Percentiles rank a stretch among this genome's conserved stretches.
Conservation (phyloP, 2,113 vertebrate genomes). For the Gadus chalcogrammus region DNA sequence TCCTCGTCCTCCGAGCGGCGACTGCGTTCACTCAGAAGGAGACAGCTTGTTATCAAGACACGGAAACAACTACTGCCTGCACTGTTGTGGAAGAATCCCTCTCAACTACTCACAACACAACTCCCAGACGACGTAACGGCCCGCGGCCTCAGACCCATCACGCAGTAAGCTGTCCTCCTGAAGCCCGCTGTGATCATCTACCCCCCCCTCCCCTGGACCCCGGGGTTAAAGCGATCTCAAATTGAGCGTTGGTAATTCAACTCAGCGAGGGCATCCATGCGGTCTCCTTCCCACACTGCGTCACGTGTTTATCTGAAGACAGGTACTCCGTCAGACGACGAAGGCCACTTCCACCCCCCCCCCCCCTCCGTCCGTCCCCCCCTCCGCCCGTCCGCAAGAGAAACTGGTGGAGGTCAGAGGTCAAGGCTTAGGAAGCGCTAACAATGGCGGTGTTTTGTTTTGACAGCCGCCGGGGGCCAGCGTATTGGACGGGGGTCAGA, state of each 20-base stretch:
- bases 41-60: neutral
- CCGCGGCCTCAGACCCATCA: too few species aligned
- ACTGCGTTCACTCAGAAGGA: slow-evolving; percentile 31
- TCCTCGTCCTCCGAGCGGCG: slow-evolving; percentile 6
- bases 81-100: slow-evolving; percentile 32
- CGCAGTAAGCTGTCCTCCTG: slow-evolving; percentile 14
- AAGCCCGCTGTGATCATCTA: slow-evolving; percentile 46
- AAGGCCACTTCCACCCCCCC: slow-evolving; percentile 29
- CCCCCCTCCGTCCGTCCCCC: too few species aligned
- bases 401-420: slow-evolving; percentile 37
- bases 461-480: slow-evolving; percentile 30
- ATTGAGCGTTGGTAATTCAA: slow-evolving; percentile 65
- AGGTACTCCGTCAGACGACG: neutral
- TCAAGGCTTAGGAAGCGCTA: slow-evolving; percentile 62
- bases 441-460: slow-evolving; percentile 61
- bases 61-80: neutral
- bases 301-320: slow-evolving; percentile 49
- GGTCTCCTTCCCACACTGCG: slow-evolving; percentile 59
- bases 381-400: slow-evolving; percentile 22
- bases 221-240: slow-evolving; percentile 53
- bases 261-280: slow-evolving; percentile 52
- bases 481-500: slow-evolving; percentile 26
- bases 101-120: neutral
- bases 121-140: too few species aligned
- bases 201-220: neutral